Evolutionary conservation across 2,888 invertebrate species (phyloP).

Genomic region (Onthophagus sagittarius): DNA sequence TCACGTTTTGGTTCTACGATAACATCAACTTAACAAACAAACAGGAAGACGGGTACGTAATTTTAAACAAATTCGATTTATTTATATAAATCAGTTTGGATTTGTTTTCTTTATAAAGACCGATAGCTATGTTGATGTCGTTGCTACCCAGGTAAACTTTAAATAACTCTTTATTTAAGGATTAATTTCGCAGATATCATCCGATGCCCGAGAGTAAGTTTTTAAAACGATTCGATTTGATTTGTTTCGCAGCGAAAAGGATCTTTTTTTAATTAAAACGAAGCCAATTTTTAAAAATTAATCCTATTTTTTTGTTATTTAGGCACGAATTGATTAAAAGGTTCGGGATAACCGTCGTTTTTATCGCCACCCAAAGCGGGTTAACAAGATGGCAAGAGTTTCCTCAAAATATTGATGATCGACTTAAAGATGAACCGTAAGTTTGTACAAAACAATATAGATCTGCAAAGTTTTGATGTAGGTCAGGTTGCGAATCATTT

Average conservation of each 20-base stretch:
- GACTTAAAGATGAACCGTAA: slow-evolving; percentile 34
- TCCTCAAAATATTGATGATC: slow-evolving; percentile 54
- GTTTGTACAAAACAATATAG: slow-evolving; percentile 15
- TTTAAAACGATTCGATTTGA: background rate
- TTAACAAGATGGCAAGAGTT: slow-evolving; percentile 85
- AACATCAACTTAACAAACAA: slow-evolving; percentile 67
- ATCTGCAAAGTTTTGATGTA: too few relatives aligned
- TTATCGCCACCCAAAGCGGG: slow-evolving; percentile 87
- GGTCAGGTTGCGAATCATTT: too few relatives aligned
- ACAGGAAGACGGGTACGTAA: slow-evolving; percentile 66
- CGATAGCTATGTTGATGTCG: slow-evolving; percentile 91
- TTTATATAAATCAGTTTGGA: background rate
- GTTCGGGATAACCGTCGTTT: slow-evolving; percentile 80
- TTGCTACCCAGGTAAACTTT: slow-evolving; percentile 86
- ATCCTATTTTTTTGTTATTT: slow-evolving; percentile 34
- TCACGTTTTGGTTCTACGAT: slow-evolving; percentile 81
- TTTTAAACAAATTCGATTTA: background rate
- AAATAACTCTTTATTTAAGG: slow-evolving; percentile 22
- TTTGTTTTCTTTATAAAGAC: slow-evolving; percentile 47
- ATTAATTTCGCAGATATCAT: background rate
- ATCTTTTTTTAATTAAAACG: background rate
- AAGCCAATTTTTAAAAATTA: background rate
- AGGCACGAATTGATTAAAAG: slow-evolving; percentile 81
- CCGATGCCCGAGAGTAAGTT: background rate
- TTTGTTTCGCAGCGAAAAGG: background rate